phyloP scores from a whole-genome alignment of 2,113 vertebrate species.

The Thermophis baileyi region DNA sequence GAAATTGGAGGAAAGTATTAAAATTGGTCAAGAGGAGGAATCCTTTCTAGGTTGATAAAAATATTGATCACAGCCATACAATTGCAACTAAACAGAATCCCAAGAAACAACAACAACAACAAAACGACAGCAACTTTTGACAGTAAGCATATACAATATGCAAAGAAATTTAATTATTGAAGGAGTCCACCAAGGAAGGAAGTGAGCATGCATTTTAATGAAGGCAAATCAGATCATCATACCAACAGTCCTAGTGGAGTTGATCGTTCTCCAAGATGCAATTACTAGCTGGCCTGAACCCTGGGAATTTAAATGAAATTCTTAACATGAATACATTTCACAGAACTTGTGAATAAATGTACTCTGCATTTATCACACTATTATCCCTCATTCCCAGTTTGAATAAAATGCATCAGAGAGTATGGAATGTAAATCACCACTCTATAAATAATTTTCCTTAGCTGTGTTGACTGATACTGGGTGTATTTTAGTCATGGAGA shows the following conservation, averaged over 20 bases:
- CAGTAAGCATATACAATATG: not conserved
- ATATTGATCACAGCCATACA: not conserved
- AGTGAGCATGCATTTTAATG: not conserved
- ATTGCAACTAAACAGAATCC: not conserved
- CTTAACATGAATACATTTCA: conserved; percentile 38
- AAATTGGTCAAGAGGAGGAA: not conserved
- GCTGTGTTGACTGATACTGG: not conserved
- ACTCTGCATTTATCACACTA: not conserved
- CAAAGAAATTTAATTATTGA: conserved; percentile 1
- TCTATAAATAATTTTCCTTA: not conserved
- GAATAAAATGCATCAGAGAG: not conserved
- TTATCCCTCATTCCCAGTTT: not conserved
- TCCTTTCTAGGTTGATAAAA: not conserved
- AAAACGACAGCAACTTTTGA: not conserved
- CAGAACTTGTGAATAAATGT: not conserved
- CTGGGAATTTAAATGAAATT: conserved; percentile 41
- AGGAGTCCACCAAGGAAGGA: not conserved
- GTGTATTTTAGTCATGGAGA: not conserved
- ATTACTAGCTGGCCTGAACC: conserved; percentile 3
- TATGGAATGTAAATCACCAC: not conserved
- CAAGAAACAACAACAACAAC: not conserved
- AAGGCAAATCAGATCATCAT: conserved; percentile 2
- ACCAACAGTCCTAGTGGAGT: conserved; percentile 16
- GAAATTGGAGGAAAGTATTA: not conserved
- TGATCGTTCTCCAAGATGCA: conserved; percentile 16